These are phyloP conservation scores for Digitonthophagus gazella DNA, from an alignment of 2,888 invertebrate species.

Conservation along the genomic window DNA sequence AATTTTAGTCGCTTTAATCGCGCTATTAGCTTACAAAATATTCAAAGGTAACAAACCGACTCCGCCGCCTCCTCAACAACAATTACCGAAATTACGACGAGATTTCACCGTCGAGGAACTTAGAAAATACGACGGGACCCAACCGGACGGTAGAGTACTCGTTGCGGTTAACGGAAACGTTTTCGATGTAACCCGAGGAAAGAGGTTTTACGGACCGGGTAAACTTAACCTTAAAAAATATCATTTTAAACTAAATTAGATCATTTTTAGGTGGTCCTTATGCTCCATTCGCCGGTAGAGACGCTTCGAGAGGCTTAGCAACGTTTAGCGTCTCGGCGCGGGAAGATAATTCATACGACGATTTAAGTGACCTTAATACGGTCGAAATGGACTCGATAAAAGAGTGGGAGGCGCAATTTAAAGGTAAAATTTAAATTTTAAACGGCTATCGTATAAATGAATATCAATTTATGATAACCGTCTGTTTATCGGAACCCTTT, in stretches of 20 bases:
- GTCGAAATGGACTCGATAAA: conserved; percentile 93
- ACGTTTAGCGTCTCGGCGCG: conserved; percentile 84
- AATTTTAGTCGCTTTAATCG: conserved; percentile 65
- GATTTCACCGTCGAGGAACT: conserved; percentile 91
- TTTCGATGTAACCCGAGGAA: conserved; percentile 90
- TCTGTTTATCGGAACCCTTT: background rate
- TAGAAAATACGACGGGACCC: conserved; percentile 80
- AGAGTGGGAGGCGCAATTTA: conserved; percentile 98
- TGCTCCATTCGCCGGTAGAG: conserved; percentile 89
- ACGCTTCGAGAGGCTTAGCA: conserved; percentile 92
- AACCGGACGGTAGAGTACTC: conserved; percentile 82
- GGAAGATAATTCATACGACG: conserved; percentile 82
- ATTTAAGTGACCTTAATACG: conserved; percentile 87
- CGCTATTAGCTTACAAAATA: conserved; percentile 73
- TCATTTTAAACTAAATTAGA: conserved; percentile 15
- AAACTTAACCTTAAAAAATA: conserved; percentile 34
- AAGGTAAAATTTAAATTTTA: conserved; percentile 59
- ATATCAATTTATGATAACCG: background rate
- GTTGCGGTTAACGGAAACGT: conserved; percentile 93
- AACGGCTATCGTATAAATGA: background rate
- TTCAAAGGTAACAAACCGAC: conserved; percentile 57
- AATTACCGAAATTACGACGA: conserved; percentile 79
- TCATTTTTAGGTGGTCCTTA: conserved; percentile 80
- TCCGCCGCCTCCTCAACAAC: conserved; percentile 54
- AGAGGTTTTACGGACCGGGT: conserved; percentile 94